phyloP scores from a whole-genome alignment of 2,797 vertebrate species.

The Chaunax sp. region DNA sequence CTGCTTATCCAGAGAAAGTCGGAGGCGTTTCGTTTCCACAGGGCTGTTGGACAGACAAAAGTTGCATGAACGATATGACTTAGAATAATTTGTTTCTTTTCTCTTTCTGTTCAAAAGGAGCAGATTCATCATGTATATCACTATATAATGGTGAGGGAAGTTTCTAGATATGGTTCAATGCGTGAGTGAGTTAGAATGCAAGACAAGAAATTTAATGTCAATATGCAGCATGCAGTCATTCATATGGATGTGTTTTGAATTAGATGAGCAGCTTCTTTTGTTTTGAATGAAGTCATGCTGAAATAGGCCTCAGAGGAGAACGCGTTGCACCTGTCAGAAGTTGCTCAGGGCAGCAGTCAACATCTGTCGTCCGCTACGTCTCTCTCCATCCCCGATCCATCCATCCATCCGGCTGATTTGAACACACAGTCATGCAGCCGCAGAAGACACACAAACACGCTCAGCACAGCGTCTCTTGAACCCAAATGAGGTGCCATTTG shows the following conservation, averaged over 20 bases:
- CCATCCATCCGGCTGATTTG: conserved; percentile 44
- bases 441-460: conserved; percentile 33
- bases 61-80: neutral
- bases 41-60: conserved; percentile 21
- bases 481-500: conserved; percentile 48
- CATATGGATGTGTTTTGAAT: conserved; percentile 23
- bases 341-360: conserved; percentile 64
- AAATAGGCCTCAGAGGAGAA: conserved; percentile 63
- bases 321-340: conserved; percentile 74
- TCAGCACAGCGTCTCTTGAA: conserved; percentile 53
- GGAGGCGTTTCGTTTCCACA: conserved; percentile 32
- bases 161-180: neutral
- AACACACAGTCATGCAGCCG: conserved; percentile 26
- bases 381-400: conserved; percentile 31
- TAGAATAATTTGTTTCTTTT: no score
- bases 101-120: conserved; percentile 15
- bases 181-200: neutral
- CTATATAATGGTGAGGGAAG: neutral
- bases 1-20: conserved; percentile 44
- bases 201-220: conserved; percentile 20
- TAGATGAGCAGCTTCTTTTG: conserved; percentile 27
- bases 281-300: conserved; percentile 64
- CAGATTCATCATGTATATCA: neutral
- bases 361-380: conserved; percentile 56
- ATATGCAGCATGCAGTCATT: neutral